A percentile compares a stretch with the other conserved stretches of the same genome.
These are phyloP conservation scores for Macropis europaea DNA, from an alignment of 2,888 invertebrate genomes.

Conservation along the genomic window DNA sequence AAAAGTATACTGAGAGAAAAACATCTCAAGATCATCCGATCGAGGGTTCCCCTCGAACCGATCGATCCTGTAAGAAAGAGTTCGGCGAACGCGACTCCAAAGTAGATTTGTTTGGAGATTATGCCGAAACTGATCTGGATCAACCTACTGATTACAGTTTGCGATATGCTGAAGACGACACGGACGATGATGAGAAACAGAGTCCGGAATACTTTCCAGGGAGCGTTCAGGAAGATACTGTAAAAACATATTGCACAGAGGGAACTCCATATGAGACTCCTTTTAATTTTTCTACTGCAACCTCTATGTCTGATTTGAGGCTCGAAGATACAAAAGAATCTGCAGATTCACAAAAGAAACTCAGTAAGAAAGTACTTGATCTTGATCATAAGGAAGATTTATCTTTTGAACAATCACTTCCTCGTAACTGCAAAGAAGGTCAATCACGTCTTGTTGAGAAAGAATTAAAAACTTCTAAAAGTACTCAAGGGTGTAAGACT, in stretches of 20 bases:
- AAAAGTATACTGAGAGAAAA: conserved; percentile 80
- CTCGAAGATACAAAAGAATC: conserved; percentile 77
- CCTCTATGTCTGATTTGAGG: conserved; percentile 92
- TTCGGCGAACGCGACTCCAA: conserved; percentile 68
- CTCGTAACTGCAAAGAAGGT: conserved; percentile 36
- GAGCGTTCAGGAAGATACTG: conserved; percentile 85
- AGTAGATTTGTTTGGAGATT: conserved; percentile 82
- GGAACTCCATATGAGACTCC: conserved; percentile 92
- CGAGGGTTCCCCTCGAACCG: conserved; percentile 19
- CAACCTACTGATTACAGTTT: conserved; percentile 96
- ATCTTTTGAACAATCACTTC: conserved; percentile 21
- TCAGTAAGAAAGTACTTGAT: conserved; percentile 56
- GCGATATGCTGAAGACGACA: conserved; percentile 92
- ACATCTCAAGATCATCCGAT: conserved; percentile 23
- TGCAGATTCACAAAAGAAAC: conserved; percentile 63
- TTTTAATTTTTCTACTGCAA: conserved; percentile 90
- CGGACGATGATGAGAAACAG: conserved; percentile 81
- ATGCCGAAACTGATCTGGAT: conserved; percentile 94
- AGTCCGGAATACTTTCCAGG: conserved; percentile 70
- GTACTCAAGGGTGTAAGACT: conserved; percentile 80
- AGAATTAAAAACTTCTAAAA: conserved; percentile 50
- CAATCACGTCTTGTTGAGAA: conserved; percentile 51
- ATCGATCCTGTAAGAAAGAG: conserved; percentile 64
- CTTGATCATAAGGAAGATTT: conserved; percentile 39
- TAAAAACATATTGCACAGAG: conserved; percentile 95